A percentile compares a stretch with the other conserved stretches of the same genome.
Evolutionary conservation across 2,888 invertebrate genomes (phyloP).

Genomic region (Platynereis dumerilii): DNA sequence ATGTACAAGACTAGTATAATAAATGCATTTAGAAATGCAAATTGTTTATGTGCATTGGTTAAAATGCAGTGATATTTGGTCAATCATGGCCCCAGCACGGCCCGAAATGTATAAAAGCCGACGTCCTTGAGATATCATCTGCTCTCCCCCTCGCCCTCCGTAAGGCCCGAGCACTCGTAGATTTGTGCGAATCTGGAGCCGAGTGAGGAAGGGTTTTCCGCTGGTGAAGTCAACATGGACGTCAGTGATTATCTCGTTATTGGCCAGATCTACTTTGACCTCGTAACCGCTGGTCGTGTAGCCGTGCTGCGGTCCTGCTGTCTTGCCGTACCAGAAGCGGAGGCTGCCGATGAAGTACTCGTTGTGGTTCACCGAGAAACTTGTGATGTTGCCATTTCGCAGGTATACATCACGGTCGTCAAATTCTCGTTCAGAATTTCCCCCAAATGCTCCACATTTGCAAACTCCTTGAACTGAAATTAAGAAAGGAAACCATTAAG

Average conservation of each 20-base stretch:
- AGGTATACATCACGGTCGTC: conserved; percentile 16
- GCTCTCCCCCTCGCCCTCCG: conserved; percentile 7
- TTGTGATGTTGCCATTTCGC: conserved; percentile 15
- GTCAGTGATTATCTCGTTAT: conserved; percentile 7
- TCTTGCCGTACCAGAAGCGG: conserved; percentile 14
- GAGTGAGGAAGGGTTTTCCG: conserved; percentile 15
- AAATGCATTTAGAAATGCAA: too few species aligned
- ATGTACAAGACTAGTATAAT: too few species aligned
- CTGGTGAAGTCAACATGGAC: conserved; percentile 10
- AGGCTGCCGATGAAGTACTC: conserved; percentile 24
- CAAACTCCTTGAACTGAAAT: background rate
- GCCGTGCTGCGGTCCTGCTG: conserved; percentile 10
- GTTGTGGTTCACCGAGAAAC: conserved; percentile 20
- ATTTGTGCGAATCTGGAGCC: conserved; percentile 8
- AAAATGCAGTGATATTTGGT: conserved; percentile 10
- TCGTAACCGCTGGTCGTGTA: conserved; percentile 11
- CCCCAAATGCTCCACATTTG: conserved; percentile 17
- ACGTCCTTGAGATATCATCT: background rate
- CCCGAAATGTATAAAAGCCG: conserved; percentile 14
- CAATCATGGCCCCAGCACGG: conserved; percentile 12
- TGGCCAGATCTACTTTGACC: conserved; percentile 10
- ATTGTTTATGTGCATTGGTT: conserved; percentile 6
- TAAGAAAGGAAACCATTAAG: background rate
- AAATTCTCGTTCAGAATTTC: conserved; percentile 5
- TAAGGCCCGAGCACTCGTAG: conserved; percentile 16